These are phyloP conservation scores for Caenorhabditis sp. DNA, from an alignment of 2,888 invertebrate genomes.

Conservation along the genomic window DNA sequence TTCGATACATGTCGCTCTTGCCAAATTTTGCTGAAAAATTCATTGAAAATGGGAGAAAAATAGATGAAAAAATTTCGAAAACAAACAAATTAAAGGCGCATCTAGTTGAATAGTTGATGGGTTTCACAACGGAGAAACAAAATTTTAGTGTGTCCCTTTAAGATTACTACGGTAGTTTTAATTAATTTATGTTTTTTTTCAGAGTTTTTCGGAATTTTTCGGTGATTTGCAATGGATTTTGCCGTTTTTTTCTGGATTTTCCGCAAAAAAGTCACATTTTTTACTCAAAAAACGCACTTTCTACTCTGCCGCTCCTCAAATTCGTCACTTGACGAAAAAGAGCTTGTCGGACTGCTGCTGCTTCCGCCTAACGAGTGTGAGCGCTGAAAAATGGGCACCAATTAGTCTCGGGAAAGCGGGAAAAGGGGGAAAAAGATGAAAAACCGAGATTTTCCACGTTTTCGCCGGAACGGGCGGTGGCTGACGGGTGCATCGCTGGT, in stretches of 20 bases:
- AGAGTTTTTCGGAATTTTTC: not conserved
- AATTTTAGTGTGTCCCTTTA: not conserved
- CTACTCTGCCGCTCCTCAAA: slow-evolving; percentile 36
- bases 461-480: not conserved
- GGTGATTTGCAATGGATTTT: not conserved
- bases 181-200: not conserved
- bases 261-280: not conserved
- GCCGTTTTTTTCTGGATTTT: not conserved
- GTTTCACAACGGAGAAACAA: not conserved
- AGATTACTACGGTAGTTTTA: not conserved
- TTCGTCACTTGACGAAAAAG: slow-evolving; percentile 48
- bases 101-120: not conserved
- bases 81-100: not conserved
- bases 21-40: slow-evolving; percentile 46
- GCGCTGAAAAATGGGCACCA: slow-evolving; percentile 47
- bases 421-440: not conserved
- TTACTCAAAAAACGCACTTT: slow-evolving; percentile 24
- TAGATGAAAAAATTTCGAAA: not conserved
- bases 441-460: not conserved
- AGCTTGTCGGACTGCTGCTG: slow-evolving; percentile 59
- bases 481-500: slow-evolving; percentile 32
- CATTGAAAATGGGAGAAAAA: not conserved
- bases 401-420: not conserved
- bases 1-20: slow-evolving; percentile 49
- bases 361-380: slow-evolving; percentile 61